These are phyloP conservation scores for Forbesichthys agassizii DNA, from an alignment of 2,113 vertebrate genomes.

Conservation along the genomic window DNA sequence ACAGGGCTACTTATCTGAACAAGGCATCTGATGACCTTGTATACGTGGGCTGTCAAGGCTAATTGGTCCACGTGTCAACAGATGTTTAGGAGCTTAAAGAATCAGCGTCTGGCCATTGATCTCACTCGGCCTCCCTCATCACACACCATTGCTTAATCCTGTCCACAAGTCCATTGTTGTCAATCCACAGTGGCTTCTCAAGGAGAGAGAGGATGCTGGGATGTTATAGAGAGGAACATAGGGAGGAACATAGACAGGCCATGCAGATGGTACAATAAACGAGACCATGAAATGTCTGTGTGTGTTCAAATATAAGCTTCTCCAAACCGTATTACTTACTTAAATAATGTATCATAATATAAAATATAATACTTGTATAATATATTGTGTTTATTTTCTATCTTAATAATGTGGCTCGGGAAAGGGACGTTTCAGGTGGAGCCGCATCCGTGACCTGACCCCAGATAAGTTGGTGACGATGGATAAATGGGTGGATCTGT, in stretches of 20 bases:
- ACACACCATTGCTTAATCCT: constrained; percentile 68
- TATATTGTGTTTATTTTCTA: too few species aligned
- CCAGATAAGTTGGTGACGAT: too few species aligned
- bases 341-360: too few species aligned
- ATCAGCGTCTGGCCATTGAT: constrained; percentile 73
- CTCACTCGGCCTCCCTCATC: constrained; percentile 30
- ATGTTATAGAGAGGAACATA: neutral
- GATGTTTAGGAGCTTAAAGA: constrained; percentile 72
- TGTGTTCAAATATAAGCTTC: constrained; percentile 7
- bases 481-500: too few species aligned
- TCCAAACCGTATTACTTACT: too few species aligned
- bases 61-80: constrained; percentile 68
- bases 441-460: too few species aligned
- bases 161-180: constrained; percentile 68
- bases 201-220: constrained; percentile 39
- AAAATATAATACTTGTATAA: too few species aligned
- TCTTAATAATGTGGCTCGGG: too few species aligned
- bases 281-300: constrained; percentile 47
- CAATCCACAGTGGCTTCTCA: constrained; percentile 61
- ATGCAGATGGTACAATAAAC: constrained; percentile 59
- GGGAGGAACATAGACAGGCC: constrained; percentile 42
- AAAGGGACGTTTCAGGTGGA: too few species aligned
- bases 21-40: constrained; percentile 54
- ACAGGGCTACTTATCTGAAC: constrained; percentile 49
- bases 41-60: constrained; percentile 62